Base-by-base conservation (phyloP, 2,113 vertebrate species). In the Thamnaconus septentrionalis region DNA sequence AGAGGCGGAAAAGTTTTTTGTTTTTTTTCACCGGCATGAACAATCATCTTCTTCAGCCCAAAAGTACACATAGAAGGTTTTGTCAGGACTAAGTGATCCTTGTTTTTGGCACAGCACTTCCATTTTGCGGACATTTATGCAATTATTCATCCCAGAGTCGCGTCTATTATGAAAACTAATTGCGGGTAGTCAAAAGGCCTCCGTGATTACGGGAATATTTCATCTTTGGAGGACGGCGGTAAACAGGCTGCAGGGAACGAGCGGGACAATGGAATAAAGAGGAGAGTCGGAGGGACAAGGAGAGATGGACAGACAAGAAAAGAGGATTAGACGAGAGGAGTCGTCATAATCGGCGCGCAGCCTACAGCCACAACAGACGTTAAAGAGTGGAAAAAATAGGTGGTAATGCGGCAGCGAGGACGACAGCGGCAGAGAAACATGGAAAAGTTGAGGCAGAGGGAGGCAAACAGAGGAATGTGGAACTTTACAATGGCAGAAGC, bases 281-380 rank as follows among this genome's bases (percentile, higher is more conserved):
- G 4, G 9, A 12, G 43, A 62, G 54, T 64, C 60, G 41, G 42
- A 56, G 46, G 41, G 64, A 59, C 43, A 60, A 64, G 44, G 41
- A 61, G 49, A 59, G 67, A 71, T 57, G 51, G 50, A 53, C 53
- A 70, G 64, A 71, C 61, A 48, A 61, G 48, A 52, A 66, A 55
- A 65, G 31, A 71, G 51, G 69, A 79, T 84, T 71, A 69, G 54
- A 47, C 60, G 66, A 6, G 46, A 79, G 43, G 48, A 71, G 61
- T 50, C 47, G 40, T 49, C 50, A 69, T 68, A 55, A 61, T 69
- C 61, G 72, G 59, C 6, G 50, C 51, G 44, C 72, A 66, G 69
- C 69, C 61, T 45, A 47, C 54, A 63, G 71, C 62, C 50, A 54
- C 39, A 53, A 57, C 39, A 50, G 40, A 66, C 3, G 43, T 0